Evolutionary conservation across 2,888 invertebrate species (phyloP).

Genomic region (Nesidiocoris tenuis): DNA sequence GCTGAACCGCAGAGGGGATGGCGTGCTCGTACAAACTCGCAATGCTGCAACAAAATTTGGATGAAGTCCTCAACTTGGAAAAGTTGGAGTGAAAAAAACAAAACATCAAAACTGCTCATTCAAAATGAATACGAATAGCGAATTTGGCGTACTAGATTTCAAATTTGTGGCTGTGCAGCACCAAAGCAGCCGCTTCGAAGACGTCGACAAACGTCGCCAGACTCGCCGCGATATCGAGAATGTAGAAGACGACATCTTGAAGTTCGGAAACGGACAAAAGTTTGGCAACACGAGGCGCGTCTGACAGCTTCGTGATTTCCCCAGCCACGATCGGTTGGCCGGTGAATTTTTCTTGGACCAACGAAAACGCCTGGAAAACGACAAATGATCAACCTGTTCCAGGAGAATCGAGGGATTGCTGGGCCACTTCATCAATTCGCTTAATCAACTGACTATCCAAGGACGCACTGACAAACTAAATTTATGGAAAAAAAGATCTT

Average conservation of each 20-base stretch:
- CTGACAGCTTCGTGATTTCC: slow-evolving; percentile 31
- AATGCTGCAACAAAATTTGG: slow-evolving; percentile 60
- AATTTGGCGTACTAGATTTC: slow-evolving; percentile 55
- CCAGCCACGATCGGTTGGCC: slow-evolving; percentile 11
- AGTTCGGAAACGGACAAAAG: slow-evolving; percentile 28
- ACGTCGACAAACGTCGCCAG: slow-evolving; percentile 68
- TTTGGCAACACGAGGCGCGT: background rate
- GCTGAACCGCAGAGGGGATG: slow-evolving; percentile 69
- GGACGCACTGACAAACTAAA: no score
- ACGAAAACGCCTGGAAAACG: slow-evolving; percentile 25
- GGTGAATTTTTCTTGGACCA: slow-evolving; percentile 29
- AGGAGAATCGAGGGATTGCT: no score
- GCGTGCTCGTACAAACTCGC: slow-evolving; percentile 74
- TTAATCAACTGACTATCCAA: no score
- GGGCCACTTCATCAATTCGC: no score
- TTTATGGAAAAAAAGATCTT: no score
- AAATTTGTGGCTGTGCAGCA: slow-evolving; percentile 63
- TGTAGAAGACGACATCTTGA: slow-evolving; percentile 53
- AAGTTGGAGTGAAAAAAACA: no score
- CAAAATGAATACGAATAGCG: no score
- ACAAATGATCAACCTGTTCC: background rate
- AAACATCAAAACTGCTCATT: no score
- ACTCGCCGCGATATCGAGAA: slow-evolving; percentile 70
- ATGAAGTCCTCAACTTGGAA: background rate
- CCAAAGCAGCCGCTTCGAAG: slow-evolving; percentile 60